These are phyloP conservation scores for Ceratosolen solmsi DNA, from an alignment of 1,140 invertebrate species.

Conservation along the genomic window DNA sequence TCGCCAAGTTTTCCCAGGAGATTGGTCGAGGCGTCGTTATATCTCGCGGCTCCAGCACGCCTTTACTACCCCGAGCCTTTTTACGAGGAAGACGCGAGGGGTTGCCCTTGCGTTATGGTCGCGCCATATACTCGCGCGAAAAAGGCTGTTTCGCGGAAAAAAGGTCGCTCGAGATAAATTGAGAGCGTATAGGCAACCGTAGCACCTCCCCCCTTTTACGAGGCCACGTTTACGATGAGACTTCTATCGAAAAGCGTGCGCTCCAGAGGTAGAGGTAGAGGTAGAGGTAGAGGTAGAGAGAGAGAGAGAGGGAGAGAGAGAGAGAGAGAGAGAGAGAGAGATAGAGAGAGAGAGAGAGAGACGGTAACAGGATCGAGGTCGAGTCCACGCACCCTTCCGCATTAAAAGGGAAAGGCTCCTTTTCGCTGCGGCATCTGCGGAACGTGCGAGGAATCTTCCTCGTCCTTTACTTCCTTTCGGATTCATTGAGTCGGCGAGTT, in stretches of 20 bases:
- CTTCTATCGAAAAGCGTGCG: slow-evolving; percentile 32
- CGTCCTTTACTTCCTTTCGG: not conserved
- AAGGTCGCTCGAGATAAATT: not conserved
- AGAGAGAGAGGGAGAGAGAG: not conserved
- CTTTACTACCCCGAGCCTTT: slow-evolving; percentile 19
- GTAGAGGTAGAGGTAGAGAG: not conserved
- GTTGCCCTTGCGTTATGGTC: slow-evolving; percentile 25
- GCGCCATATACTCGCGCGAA: slow-evolving; percentile 26
- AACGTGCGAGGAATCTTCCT: slow-evolving; percentile 7
- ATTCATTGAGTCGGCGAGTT: not conserved
- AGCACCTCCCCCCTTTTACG: slow-evolving; percentile 1
- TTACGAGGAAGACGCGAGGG: slow-evolving; percentile 20
- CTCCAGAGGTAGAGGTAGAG: not conserved
- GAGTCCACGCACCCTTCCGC: slow-evolving; percentile 25
- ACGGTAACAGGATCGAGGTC: slow-evolving; percentile 23
- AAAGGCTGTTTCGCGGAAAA: slow-evolving; percentile 13
- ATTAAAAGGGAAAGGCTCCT: slow-evolving; percentile 19
- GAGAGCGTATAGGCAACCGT: not conserved
- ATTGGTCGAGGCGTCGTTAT: slow-evolving; percentile 31
- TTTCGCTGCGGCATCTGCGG: slow-evolving; percentile 21
- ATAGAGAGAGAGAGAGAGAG: slow-evolving; percentile 2
- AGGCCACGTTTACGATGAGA: slow-evolving; percentile 10
- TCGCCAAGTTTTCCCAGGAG: not conserved
- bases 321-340: not conserved
- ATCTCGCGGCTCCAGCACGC: slow-evolving; percentile 14